Conservation (phyloP, 2,113 vertebrate species). For the Paracanthobrama guichenoti region DNA sequence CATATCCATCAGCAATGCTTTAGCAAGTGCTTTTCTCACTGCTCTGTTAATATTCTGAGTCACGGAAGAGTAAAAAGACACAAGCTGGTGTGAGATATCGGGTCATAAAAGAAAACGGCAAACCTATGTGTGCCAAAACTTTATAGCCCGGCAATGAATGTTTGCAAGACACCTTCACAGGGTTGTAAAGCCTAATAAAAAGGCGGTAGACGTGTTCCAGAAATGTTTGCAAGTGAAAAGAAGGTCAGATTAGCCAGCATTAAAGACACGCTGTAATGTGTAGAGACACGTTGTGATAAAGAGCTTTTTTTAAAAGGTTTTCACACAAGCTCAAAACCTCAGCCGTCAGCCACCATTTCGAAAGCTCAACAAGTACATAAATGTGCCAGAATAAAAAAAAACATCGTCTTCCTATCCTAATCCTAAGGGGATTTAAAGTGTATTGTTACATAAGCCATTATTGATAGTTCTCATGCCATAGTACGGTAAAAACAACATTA, state of each 20-base stretch:
- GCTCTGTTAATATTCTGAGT: conserved; percentile 46
- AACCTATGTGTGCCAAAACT: conserved; percentile 24
- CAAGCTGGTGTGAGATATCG: conserved; percentile 42
- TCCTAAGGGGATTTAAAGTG: not conserved
- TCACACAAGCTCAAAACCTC: conserved; percentile 7
- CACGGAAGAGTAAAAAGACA: conserved; percentile 33
- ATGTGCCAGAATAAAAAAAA: not conserved
- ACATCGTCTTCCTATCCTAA: not conserved
- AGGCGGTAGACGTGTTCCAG: not conserved
- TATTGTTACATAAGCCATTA: conserved; percentile 1
- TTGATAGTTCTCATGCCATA: conserved; percentile 20
- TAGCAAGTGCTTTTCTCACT: conserved; percentile 27
- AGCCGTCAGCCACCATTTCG: not conserved
- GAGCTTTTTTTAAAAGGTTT: conserved; percentile 1
- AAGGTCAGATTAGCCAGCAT: conserved; percentile 14
- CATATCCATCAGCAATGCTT: conserved; percentile 21
- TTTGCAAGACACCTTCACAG: conserved; percentile 45
- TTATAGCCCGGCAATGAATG: conserved; percentile 42
- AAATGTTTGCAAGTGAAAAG: conserved; percentile 22
- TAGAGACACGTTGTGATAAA: conserved; percentile 8
- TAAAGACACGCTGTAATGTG: conserved; percentile 11
- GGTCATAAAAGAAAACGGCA: conserved; percentile 36
- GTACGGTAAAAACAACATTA: conserved; percentile 20
- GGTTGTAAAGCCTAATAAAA: conserved; percentile 41
- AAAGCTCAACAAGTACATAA: not conserved